Evolutionary conservation across 2,797 vertebrate species (phyloP), one percentile per base, ranked within the genome.

Genomic region (Acridotheres tristis): DNA sequence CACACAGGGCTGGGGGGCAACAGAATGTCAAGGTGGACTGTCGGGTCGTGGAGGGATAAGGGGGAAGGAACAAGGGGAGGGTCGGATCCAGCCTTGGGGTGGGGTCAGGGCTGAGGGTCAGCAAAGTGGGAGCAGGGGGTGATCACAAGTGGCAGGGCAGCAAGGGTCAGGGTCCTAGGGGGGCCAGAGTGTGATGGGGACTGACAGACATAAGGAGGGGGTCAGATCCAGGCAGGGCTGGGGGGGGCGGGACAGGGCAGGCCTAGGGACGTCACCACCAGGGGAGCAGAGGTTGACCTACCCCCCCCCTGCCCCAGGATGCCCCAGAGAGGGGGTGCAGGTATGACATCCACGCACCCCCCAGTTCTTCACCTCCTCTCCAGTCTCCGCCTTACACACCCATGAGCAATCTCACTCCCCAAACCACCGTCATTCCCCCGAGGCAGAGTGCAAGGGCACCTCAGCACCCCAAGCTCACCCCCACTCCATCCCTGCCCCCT

Each of bases 141-240:
- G 7, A 40, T 53, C n/a, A 53, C 23, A 59, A 16, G 12, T 43
- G 27, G 23, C 0, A 0, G 23, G 10, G 23, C 27, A 53, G 45
- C 53, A 67, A 38, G 7, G 25, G 30, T 63, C 36, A 19, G 32
- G 32, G 47, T 42, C 25, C 21, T 34, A 14, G 16, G 5, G 13
- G 5, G 10, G 14, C 9, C 32, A 65, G 30, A 63, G 11, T 23
- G 36, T 36, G 36, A 36, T 65, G 27, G 32, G 43, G 5, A 13
- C 23, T 72, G 36, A 65, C 36, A 51, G 13, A 36, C 19, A 58
- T 27, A 65, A 38, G 43, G 22, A 55, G 19, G 6, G 32, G 5
- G 27, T 79, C 66, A 57, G 36, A 58, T 36, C 36, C 23, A 72
- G 18, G 18, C 36, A 57, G 32, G 51, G 12, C 36, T n/a, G 10